Conservation (phyloP, 1,140 invertebrate genomes). For the Eriocheir sinensis region DNA sequence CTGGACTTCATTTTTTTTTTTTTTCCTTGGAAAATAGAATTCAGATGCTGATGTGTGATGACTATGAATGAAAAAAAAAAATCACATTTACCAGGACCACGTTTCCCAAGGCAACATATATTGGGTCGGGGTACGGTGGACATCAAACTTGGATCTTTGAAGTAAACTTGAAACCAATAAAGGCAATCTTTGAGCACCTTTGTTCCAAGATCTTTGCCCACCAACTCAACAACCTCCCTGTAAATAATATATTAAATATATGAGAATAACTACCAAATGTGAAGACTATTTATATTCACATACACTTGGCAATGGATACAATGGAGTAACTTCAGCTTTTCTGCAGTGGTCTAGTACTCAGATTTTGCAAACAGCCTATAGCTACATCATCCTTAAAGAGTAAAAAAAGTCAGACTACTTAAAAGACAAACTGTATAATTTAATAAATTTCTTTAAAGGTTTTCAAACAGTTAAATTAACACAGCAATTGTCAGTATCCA, state of each 20-base stretch:
- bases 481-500: too few relatives aligned
- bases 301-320: too few relatives aligned
- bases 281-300: background rate
- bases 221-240: background rate
- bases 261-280: background rate
- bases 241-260: background rate
- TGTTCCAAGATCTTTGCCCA: slow-evolving; percentile 4
- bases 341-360: too few relatives aligned
- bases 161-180: slow-evolving; percentile 42
- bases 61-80: background rate
- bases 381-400: too few relatives aligned
- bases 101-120: slow-evolving; percentile 31
- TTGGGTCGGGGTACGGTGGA: background rate
- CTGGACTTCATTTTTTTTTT: too few relatives aligned
- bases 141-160: slow-evolving; percentile 24
- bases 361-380: too few relatives aligned
- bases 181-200: slow-evolving; percentile 29
- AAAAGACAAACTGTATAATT: too few relatives aligned
- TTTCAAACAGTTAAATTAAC: too few relatives aligned
- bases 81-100: slow-evolving; percentile 27
- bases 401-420: too few relatives aligned
- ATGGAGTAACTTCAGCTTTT: too few relatives aligned
- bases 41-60: background rate
- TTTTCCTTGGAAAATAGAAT: too few relatives aligned
- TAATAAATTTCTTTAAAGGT: too few relatives aligned